These are phyloP conservation scores for Urosaurus nigricauda DNA, from an alignment of 2,797 vertebrate species.

Conservation along the genomic window DNA sequence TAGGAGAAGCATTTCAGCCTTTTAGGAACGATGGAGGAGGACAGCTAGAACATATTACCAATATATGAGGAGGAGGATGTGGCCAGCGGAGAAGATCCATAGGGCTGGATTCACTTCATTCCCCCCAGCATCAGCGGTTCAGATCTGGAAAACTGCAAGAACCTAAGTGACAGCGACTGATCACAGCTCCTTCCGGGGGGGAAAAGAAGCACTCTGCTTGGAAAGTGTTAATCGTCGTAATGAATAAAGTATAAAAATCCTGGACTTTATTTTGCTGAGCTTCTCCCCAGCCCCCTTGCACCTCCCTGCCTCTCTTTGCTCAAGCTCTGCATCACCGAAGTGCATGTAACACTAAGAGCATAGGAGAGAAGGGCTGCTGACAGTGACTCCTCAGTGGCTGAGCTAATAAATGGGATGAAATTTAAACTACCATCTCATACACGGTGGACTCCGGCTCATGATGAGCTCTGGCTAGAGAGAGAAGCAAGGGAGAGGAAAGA, in stretches of 20 bases:
- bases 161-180: too few species aligned
- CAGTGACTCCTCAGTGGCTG: constrained; percentile 74
- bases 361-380: constrained; percentile 46
- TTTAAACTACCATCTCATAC: constrained; percentile 74
- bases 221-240: constrained; percentile 65
- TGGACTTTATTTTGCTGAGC: constrained; percentile 60
- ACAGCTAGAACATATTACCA: neutral
- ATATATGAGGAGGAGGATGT: neutral
- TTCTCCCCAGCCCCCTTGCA: neutral
- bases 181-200: too few species aligned
- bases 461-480: constrained; percentile 48
- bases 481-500: constrained; percentile 59
- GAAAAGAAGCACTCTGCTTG: constrained; percentile 37
- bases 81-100: neutral
- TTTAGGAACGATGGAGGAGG: neutral
- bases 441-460: constrained; percentile 32
- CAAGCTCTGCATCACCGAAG: constrained; percentile 51
- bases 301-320: constrained; percentile 51
- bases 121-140: too few species aligned
- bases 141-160: too few species aligned
- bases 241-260: neutral
- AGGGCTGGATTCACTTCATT: neutral
- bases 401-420: constrained; percentile 75
- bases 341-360: constrained; percentile 47
- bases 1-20: neutral